A percentile compares a stretch with the other conserved stretches of the same genome.
Evolutionary conservation across 2,113 vertebrate genomes (phyloP).

Genomic region (Seriola quinqueradiata): DNA sequence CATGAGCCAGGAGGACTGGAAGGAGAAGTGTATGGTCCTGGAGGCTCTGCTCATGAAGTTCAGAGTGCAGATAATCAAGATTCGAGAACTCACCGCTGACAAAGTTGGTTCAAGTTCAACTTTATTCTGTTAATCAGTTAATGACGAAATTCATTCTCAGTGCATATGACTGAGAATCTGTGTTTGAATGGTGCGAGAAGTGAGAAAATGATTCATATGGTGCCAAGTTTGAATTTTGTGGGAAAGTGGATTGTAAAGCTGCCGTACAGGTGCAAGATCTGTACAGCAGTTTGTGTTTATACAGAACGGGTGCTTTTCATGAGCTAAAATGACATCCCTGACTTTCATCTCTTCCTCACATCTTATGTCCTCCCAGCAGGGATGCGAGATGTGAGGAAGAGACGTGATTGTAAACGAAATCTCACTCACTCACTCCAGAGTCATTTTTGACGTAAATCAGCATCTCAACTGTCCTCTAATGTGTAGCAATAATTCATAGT

Average conservation of each 20-base stretch:
- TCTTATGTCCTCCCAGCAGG: not conserved
- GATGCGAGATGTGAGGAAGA: not conserved
- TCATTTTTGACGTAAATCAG: too few species aligned
- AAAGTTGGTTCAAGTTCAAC: slow-evolving; percentile 86
- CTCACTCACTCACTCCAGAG: too few species aligned
- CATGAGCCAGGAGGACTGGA: slow-evolving; percentile 91
- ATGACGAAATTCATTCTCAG: not conserved
- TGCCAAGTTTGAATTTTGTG: not conserved
- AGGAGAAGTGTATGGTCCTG: slow-evolving; percentile 93
- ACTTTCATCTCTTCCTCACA: too few species aligned
- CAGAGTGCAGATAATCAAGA: slow-evolving; percentile 95
- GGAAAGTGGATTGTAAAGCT: not conserved
- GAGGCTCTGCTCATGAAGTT: slow-evolving; percentile 97
- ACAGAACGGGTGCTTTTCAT: not conserved
- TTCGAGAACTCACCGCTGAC: slow-evolving; percentile 94
- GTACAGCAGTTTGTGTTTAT: not conserved
- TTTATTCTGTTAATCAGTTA: not conserved
- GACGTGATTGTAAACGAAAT: too few species aligned
- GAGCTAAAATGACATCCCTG: not conserved
- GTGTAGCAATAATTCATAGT: not conserved
- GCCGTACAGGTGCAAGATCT: not conserved
- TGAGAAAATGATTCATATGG: not conserved
- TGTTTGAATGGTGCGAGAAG: not conserved
- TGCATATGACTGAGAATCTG: not conserved
- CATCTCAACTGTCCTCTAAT: too few species aligned